phyloP scores from a whole-genome alignment of 2,113 vertebrate species.

The Muscicapa adusta region DNA sequence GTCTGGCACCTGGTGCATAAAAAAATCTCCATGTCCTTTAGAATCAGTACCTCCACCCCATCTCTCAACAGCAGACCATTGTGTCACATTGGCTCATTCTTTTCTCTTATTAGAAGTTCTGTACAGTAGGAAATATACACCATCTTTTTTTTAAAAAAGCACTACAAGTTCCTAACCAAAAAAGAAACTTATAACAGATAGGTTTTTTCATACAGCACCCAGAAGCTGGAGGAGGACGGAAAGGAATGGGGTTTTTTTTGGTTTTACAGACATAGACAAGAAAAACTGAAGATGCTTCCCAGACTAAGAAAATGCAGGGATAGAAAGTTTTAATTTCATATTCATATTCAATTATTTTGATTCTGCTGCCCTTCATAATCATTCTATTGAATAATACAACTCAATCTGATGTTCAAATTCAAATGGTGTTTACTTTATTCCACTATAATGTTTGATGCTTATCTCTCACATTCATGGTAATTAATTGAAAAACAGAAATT shows the following conservation, averaged over 20 bases:
- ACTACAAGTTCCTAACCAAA: neutral
- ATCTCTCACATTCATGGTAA: neutral
- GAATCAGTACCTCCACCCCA: neutral
- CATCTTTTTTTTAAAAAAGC: neutral
- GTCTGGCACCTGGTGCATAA: neutral
- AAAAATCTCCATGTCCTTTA: neutral
- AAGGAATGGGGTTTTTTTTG: neutral
- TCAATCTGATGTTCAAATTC: neutral
- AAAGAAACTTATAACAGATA: neutral
- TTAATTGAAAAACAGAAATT: neutral
- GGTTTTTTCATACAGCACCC: neutral
- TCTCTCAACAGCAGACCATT: neutral
- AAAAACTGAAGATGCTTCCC: neutral
- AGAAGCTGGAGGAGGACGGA: rapidly evolving
- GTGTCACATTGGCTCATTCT: neutral
- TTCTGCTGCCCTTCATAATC: neutral
- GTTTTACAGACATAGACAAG: neutral
- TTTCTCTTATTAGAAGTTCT: neutral
- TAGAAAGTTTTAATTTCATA: neutral
- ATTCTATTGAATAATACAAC: neutral
- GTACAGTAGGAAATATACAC: neutral
- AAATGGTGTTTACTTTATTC: neutral
- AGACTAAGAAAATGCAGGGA: neutral
- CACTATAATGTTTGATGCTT: neutral
- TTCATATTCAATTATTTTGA: neutral